phyloP scores from a whole-genome alignment of 2,797 vertebrate genomes.

The Calcarius lapponicus region DNA sequence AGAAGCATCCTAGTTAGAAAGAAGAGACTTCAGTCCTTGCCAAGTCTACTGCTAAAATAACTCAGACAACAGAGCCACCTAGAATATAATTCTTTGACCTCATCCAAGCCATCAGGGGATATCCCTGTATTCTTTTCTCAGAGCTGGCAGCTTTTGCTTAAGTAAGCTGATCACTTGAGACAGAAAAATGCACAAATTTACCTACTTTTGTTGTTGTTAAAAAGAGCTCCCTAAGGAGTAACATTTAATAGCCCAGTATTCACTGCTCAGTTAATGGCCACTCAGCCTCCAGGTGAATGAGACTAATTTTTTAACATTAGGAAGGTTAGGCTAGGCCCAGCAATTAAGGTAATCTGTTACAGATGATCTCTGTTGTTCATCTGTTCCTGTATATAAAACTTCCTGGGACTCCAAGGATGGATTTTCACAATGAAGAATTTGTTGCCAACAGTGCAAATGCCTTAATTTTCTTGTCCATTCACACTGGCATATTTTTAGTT shows the following conservation, averaged over 20 bases:
- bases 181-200: not conserved
- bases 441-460: conserved; percentile 14
- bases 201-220: not conserved
- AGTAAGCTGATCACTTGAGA: not conserved
- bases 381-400: conserved; percentile 28
- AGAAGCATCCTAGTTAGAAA: not conserved
- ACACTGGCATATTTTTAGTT: conserved; percentile 28
- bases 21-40: not conserved
- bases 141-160: not conserved
- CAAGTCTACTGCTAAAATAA: not conserved
- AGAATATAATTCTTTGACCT: not conserved
- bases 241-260: conserved; percentile 4
- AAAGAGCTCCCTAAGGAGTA: conserved; percentile 18
- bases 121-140: not conserved
- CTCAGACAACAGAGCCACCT: not conserved
- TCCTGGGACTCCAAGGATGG: not conserved
- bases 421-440: conserved; percentile 47
- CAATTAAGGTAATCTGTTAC: conserved; percentile 36
- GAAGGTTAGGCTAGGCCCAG: conserved; percentile 22
- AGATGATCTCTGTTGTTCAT: conserved; percentile 25
- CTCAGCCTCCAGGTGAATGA: not conserved
- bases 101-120: not conserved
- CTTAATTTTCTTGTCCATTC: conserved; percentile 45
- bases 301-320: conserved; percentile 26
- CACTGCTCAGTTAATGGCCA: not conserved